Base-by-base conservation (phyloP, 2,888 invertebrate species). In the Oscheius sp. region DNA sequence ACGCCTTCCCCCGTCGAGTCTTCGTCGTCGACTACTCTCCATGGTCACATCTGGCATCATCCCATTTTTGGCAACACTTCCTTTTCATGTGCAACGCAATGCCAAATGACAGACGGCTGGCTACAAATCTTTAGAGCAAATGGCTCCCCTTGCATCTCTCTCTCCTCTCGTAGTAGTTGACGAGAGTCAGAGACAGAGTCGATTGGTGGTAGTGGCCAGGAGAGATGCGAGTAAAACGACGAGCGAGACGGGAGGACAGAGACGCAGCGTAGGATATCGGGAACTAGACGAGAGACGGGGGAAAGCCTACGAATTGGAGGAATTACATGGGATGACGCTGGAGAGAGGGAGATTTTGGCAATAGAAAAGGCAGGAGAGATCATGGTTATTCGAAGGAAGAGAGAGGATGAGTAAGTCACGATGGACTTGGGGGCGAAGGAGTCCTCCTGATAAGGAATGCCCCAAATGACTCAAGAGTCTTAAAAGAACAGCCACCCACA, bases 261-360 rank as follows among this genome's bases (percentile, higher is more conserved):
- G 29, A 66, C 66, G 66, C 66, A 66, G 66, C 49, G 69, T 69
- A 69, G 55, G 56, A 55, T 56, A 56, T 69, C 56, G 69, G 27
- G 55, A 35, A 52, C 53, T 29, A 21, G 35, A 45, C 16, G 61
- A 66, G 55, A 55, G 55, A 23, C 2, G 21, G 55, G 55, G 21
- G 55, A 55, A 21, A 55, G 18, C 49, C 49, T 49, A 49, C 35
- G 35, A 49, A 49, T 16, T 16, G 49, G 49, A 49, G 49, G 16
- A 49, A 21, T 49, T 18, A 16, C 21, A 49, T 49, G 16, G 49
- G 49, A 49, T 18, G 21, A 18, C n/a, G 49, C 49, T 49, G 13
- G 21, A 13, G 49, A 21, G 49, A 21, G 49, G 13, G 49, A 21
- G 49, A 21, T n/a, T n/a, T n/a, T 16, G 49, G 49, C n/a, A 21